Percentiles rank a stretch among this genome's conserved stretches.
phyloP scores from a whole-genome alignment of 2,797 vertebrate species.

The Phataginus tetradactyla region DNA sequence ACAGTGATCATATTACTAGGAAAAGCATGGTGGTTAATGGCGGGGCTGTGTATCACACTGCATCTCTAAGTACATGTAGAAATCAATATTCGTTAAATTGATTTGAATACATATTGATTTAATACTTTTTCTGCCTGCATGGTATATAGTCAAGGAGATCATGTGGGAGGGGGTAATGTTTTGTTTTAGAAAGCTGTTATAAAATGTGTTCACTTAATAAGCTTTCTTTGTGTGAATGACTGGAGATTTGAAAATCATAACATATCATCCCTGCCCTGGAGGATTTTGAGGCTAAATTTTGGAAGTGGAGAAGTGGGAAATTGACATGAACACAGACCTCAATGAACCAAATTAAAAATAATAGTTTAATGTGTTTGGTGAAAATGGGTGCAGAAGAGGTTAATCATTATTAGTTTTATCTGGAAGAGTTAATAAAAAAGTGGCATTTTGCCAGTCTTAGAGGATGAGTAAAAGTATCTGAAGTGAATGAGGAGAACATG shows the following conservation, averaged over 20 bases:
- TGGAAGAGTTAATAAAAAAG: neutral
- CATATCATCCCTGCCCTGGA: neutral
- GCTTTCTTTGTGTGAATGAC: neutral
- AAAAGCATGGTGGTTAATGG: neutral
- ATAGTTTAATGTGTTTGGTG: neutral
- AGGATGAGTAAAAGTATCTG: neutral
- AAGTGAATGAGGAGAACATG: neutral
- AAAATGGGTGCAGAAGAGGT: neutral
- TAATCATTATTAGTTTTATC: neutral
- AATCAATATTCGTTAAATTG: neutral
- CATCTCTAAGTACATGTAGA: rapidly evolving
- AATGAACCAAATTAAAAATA: too few species aligned
- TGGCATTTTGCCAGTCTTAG: neutral
- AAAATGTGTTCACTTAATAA: neutral
- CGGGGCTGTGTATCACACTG: neutral
- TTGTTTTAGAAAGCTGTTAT: neutral
- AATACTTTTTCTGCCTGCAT: neutral
- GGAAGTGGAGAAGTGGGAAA: neutral
- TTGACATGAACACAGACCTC: neutral
- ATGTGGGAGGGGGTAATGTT: neutral
- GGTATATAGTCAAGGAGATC: neutral
- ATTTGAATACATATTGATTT: neutral
- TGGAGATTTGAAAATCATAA: neutral
- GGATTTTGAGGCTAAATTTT: neutral
- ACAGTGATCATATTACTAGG: neutral